Conservation (phyloP, 1,140 invertebrate species). For the Bombus sylvicola region DNA sequence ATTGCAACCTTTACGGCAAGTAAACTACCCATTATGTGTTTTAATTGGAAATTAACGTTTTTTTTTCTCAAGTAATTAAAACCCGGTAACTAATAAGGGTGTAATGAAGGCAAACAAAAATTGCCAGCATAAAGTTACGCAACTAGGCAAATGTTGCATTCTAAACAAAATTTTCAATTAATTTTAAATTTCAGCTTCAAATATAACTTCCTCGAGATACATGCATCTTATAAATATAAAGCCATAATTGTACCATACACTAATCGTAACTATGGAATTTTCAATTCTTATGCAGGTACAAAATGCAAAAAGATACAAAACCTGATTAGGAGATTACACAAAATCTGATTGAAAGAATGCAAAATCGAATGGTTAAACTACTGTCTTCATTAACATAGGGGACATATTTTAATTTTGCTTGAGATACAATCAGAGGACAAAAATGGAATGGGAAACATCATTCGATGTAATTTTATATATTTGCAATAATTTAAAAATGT, state of each 20-base stretch:
- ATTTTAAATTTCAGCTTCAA: neutral
- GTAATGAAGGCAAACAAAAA: neutral
- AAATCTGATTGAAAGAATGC: no score
- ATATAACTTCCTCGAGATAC: neutral
- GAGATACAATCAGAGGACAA: no score
- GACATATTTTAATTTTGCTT: no score
- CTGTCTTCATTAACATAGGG: no score
- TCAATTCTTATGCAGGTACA: neutral
- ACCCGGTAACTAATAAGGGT: neutral
- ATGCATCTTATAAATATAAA: neutral
- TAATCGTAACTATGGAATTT: neutral
- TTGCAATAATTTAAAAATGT: no score
- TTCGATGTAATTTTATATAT: no score
- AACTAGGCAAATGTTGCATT: neutral
- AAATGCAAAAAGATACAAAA: neutral
- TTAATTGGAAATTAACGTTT: slow-evolving; percentile 7
- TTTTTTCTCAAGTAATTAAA: neutral
- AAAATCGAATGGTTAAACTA: no score
- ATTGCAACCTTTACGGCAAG: neutral
- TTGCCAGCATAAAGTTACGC: neutral
- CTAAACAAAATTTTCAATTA: neutral
- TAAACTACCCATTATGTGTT: slow-evolving; percentile 22
- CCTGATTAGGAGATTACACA: no score
- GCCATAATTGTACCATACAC: no score
- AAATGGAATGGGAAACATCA: no score